Evolutionary conservation across 2,113 vertebrate genomes (phyloP).

Genomic region (Mystacornis crossleyi): DNA sequence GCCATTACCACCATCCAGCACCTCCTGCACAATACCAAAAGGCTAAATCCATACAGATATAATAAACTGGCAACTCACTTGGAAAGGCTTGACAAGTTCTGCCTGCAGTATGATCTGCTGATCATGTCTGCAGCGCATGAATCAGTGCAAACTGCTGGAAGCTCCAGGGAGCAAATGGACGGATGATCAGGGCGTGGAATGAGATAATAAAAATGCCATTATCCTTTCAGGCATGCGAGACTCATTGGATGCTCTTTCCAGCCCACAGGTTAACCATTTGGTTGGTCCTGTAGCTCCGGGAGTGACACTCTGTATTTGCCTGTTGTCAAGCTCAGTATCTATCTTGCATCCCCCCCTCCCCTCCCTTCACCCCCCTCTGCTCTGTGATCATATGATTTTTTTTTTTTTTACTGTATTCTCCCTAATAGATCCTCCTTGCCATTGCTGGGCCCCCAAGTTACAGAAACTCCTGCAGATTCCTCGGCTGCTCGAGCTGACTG

Average conservation of each 20-base stretch:
- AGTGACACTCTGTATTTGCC: constrained; percentile 54
- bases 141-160: constrained; percentile 45
- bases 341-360: constrained; percentile 58
- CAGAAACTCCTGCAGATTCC: constrained; percentile 4
- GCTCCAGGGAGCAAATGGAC: constrained; percentile 53
- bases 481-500: background rate
- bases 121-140: constrained; percentile 76
- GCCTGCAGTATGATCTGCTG: constrained; percentile 74
- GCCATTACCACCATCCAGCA: background rate
- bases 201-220: constrained; percentile 66
- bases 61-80: constrained; percentile 75
- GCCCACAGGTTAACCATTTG: constrained; percentile 73
- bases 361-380: background rate
- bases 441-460: background rate
- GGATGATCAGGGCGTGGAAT: constrained; percentile 64
- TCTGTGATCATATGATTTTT: constrained; percentile 63
- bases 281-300: constrained; percentile 30
- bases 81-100: constrained; percentile 76
- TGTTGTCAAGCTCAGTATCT: constrained; percentile 65
- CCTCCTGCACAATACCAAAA: background rate
- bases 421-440: constrained; percentile 74
- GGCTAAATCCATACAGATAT: background rate
- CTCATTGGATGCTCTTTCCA: constrained; percentile 66
- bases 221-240: constrained; percentile 51
- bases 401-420: constrained; percentile 77